Conservation (phyloP, 2,888 invertebrate genomes). For the Prosapia bicincta region DNA sequence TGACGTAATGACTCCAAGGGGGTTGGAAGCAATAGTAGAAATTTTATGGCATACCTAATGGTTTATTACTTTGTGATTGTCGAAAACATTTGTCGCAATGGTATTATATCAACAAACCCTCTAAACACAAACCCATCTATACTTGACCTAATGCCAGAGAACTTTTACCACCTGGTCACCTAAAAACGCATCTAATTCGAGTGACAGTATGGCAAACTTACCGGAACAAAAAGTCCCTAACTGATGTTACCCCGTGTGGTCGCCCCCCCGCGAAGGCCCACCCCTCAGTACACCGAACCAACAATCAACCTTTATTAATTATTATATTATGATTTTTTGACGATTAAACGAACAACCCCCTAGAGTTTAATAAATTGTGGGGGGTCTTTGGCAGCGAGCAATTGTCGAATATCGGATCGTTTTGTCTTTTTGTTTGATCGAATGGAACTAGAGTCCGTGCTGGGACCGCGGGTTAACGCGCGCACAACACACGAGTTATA, state of each 20-base stretch:
- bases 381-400: neutral
- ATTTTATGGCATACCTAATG: too few relatives aligned
- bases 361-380: neutral
- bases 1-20: too few relatives aligned
- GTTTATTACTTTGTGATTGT: too few relatives aligned
- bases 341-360: slow-evolving; percentile 2
- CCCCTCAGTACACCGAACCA: neutral
- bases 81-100: too few relatives aligned
- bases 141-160: too few relatives aligned
- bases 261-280: neutral
- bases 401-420: neutral
- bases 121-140: too few relatives aligned
- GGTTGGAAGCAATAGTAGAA: too few relatives aligned
- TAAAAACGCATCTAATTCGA: neutral
- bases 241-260: neutral
- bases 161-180: neutral
- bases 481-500: neutral
- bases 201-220: neutral
- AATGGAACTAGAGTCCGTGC: neutral
- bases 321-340: slow-evolving; percentile 2
- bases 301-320: slow-evolving; percentile 2
- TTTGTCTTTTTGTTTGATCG: neutral
- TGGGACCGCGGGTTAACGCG: neutral
- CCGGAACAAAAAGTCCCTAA: neutral
- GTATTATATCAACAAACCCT: too few relatives aligned